Base-by-base conservation (phyloP, 2,113 vertebrate genomes). In the Tympanuchus pallidicinctus region DNA sequence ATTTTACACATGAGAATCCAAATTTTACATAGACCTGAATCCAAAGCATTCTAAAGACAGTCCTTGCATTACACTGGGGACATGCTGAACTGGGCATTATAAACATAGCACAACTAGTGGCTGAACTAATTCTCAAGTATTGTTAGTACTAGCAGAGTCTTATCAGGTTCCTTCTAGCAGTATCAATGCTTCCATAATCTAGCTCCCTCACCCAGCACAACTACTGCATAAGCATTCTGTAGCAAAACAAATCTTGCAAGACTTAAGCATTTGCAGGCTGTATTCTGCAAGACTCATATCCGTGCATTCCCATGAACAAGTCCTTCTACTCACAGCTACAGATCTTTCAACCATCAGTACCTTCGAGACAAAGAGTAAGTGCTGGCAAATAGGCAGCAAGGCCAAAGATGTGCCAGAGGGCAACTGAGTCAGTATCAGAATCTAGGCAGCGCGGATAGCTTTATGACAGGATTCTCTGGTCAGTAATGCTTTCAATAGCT, bases 351-450 rank as follows among this genome's bases (percentile, higher is more conserved):
- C 10, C 34, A 54, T 4, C 3, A 11, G 11, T 4, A 36, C 13
- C 42, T 76, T 54, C 18, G 45, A 56, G 30, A 7, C 40, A 15
- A 2, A 8, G 64, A n/a, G 11, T 1, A 34, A 64, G 38, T 43
- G 3, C 18, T 30, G 57, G 32, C 20, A 77, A 74, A 54, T 1
- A 16, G 22, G 36, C 32, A 94, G 17, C 40, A 57, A 48, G 8
- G 12, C 9, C 27, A 12, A 0, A 3, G 7, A 21, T 4, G 9
- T 19, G 36, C 15, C 30, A 56, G 38, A 67, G 19, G 8, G 4
- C 24, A 82, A 30, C 15, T 0, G 1, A 43, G 10, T 22, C 6
- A 19, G 3, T 1, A 14, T 2, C 43, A 61, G 36, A 91, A 88
- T 28, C 12, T n/a, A 56, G 17, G 3, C 3, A 79, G 28, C 21